phyloP scores from a whole-genome alignment of 1,140 invertebrate genomes.

The Artemia franciscana region DNA sequence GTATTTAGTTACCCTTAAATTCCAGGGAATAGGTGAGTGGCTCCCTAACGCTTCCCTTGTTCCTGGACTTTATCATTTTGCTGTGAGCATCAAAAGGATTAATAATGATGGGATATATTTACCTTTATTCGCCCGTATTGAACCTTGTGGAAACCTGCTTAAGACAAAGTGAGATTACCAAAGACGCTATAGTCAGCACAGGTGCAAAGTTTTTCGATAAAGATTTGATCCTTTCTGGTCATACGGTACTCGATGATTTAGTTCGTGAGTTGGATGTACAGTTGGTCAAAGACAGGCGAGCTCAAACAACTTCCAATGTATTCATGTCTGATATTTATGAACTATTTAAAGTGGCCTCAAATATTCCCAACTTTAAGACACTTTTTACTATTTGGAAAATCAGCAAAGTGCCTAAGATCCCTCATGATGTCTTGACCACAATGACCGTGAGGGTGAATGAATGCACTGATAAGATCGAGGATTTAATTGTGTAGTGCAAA shows the following conservation, averaged over 20 bases:
- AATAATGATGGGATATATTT: neutral
- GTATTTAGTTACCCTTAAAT: no score
- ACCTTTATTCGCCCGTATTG: neutral
- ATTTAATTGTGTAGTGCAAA: no score
- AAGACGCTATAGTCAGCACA: neutral
- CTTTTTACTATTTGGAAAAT: no score
- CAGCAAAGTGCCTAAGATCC: no score
- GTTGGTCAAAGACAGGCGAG: neutral
- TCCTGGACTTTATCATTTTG: neutral
- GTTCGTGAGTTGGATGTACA: neutral
- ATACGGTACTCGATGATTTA: neutral
- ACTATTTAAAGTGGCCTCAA: neutral
- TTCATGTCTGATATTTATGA: neutral
- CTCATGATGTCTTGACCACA: no score
- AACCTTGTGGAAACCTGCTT: neutral
- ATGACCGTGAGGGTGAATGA: no score
- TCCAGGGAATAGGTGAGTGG: no score
- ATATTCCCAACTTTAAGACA: no score
- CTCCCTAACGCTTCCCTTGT: no score
- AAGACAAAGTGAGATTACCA: neutral
- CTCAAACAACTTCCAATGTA: neutral
- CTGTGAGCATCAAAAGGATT: conserved; percentile 6
- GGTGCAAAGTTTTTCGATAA: no score
- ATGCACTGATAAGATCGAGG: no score
- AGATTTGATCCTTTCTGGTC: no score